Evolutionary conservation across 2,888 invertebrate genomes (phyloP).

Genomic region (Hipparchia sbordonii): DNA sequence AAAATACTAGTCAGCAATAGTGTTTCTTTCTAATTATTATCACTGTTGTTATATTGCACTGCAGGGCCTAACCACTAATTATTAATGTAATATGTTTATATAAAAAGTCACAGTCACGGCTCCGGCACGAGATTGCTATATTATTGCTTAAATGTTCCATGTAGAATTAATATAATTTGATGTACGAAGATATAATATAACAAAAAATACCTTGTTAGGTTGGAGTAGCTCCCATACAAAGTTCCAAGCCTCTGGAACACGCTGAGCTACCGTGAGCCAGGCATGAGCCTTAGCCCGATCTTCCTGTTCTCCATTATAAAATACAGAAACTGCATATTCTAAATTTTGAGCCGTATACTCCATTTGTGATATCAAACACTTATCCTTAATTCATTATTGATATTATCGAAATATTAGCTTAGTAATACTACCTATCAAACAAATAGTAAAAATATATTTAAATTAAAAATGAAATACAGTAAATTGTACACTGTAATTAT

Average conservation of each 20-base stretch:
- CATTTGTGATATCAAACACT: constrained; percentile 61
- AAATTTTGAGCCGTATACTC: constrained; percentile 85
- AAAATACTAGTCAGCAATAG: too few species aligned
- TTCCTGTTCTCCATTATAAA: constrained; percentile 83
- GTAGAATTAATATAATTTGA: too few species aligned
- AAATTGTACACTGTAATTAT: too few species aligned
- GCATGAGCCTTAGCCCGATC: constrained; percentile 91
- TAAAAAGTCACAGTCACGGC: too few species aligned
- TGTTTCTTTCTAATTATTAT: too few species aligned
- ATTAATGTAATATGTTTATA: too few species aligned
- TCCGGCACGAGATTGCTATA: too few species aligned
- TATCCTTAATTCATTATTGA: constrained; percentile 27
- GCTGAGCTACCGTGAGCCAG: constrained; percentile 93
- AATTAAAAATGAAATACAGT: background rate
- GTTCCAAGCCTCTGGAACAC: constrained; percentile 94
- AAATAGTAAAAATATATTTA: background rate
- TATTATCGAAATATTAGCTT: background rate
- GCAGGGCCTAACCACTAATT: too few species aligned
- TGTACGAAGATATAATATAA: background rate
- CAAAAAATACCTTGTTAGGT: constrained; percentile 86
- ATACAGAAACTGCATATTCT: constrained; percentile 86
- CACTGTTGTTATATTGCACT: too few species aligned
- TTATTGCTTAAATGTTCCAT: too few species aligned
- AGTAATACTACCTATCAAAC: background rate
- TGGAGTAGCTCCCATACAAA: constrained; percentile 95